phyloP scores from a whole-genome alignment of 2,113 vertebrate genomes.

The Aptenodytes forsteri region DNA sequence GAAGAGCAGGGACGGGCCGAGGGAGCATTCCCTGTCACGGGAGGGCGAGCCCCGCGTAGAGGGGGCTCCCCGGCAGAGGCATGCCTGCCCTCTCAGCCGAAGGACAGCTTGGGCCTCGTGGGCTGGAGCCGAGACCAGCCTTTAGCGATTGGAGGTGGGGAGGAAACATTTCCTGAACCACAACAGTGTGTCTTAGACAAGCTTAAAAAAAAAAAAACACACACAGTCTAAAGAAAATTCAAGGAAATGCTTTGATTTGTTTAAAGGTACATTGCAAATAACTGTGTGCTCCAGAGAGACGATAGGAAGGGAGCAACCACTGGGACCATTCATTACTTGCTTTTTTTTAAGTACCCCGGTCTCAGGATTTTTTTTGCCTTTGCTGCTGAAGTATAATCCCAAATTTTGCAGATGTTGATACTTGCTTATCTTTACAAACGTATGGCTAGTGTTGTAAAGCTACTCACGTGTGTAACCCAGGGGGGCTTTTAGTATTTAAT shows the following conservation, averaged over 20 bases:
- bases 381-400: background rate
- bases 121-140: background rate
- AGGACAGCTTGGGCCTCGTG: background rate
- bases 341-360: background rate
- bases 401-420: background rate
- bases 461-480: background rate
- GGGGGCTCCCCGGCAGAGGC: no score
- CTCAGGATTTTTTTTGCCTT: background rate
- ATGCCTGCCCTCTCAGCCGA: accelerated
- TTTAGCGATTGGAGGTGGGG: background rate
- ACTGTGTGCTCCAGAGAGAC: background rate
- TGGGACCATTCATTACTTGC: background rate
- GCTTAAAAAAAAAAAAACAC: background rate
- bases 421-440: background rate
- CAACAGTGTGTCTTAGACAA: background rate
- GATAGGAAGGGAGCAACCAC: background rate
- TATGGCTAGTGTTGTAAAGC: background rate
- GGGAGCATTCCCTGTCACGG: background rate
- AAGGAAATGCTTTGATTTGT: background rate
- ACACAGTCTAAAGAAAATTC: background rate
- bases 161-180: background rate
- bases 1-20: no score
- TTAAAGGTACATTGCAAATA: background rate
- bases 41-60: accelerated
- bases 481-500: background rate